phyloP scores from a whole-genome alignment of 2,888 invertebrate species.

The Panorpa germanica region DNA sequence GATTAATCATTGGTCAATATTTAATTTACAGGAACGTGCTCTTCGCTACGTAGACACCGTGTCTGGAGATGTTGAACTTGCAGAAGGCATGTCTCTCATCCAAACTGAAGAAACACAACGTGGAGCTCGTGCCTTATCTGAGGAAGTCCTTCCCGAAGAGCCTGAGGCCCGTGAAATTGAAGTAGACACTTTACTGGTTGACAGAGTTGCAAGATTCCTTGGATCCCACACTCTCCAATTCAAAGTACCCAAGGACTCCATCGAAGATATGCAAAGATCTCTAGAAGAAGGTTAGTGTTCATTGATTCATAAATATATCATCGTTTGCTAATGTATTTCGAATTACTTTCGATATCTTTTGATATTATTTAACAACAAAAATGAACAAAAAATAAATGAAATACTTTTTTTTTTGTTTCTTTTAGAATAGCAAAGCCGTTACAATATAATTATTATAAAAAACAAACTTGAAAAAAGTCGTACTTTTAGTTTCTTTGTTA shows the following conservation, averaged over 20 bases:
- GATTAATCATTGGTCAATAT: too few species aligned
- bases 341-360: too few species aligned
- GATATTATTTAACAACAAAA: too few species aligned
- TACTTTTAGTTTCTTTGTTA: too few species aligned
- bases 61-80: conserved; percentile 35
- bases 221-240: conserved; percentile 64
- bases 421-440: too few species aligned
- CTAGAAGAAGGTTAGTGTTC: conserved; percentile 55
- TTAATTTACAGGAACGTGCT: conserved; percentile 42
- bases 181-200: conserved; percentile 51
- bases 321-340: too few species aligned
- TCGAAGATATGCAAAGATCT: conserved; percentile 56
- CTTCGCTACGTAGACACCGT: conserved; percentile 47
- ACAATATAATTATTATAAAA: too few species aligned
- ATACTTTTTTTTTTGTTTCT: too few species aligned
- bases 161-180: conserved; percentile 50
- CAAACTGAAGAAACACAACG: conserved; percentile 33
- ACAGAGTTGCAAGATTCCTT: conserved; percentile 55
- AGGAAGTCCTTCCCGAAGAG: conserved; percentile 51
- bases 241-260: conserved; percentile 54
- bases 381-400: too few species aligned
- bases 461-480: too few species aligned
- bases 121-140: conserved; percentile 35
- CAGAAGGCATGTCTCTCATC: conserved; percentile 37
- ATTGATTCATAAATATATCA: too few species aligned